Percentiles rank a stretch among this genome's conserved stretches.
phyloP scores from a whole-genome alignment of 2,888 invertebrate species.

The Anoncus sp. region DNA sequence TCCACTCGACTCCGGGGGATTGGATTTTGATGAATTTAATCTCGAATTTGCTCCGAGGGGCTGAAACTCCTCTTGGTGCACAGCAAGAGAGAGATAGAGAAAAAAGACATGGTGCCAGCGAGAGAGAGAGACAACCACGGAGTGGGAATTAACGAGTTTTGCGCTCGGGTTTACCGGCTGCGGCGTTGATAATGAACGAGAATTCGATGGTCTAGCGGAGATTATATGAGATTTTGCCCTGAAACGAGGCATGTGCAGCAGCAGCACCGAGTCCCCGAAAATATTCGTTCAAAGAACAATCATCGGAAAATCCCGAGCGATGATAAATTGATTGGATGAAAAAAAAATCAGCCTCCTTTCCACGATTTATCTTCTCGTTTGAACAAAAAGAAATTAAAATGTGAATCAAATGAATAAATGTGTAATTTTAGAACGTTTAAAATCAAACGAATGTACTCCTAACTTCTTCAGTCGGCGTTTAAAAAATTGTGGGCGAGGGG shows the following conservation, averaged over 20 bases:
- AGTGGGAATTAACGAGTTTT: conserved; percentile 79
- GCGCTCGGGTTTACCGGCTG: conserved; percentile 41
- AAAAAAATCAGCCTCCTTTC: conserved; percentile 6
- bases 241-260: background rate
- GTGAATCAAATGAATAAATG: no score
- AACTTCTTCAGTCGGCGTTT: no score
- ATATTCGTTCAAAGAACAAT: conserved; percentile 20
- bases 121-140: conserved; percentile 48
- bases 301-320: background rate
- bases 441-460: no score
- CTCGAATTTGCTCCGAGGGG: conserved; percentile 73
- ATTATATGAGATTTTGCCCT: conserved; percentile 33
- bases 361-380: background rate
- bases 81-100: conserved; percentile 9
- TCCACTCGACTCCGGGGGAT: conserved; percentile 72
- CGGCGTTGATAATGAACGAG: conserved; percentile 50
- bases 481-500: no score
- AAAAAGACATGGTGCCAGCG: conserved; percentile 3
- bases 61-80: conserved; percentile 51
- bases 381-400: background rate
- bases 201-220: conserved; percentile 48
- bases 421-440: no score
- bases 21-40: conserved; percentile 83
- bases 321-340: background rate
- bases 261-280: conserved; percentile 3